Evolutionary conservation across 2,888 invertebrate species (phyloP).

Genomic region (Schizaphis graminum): DNA sequence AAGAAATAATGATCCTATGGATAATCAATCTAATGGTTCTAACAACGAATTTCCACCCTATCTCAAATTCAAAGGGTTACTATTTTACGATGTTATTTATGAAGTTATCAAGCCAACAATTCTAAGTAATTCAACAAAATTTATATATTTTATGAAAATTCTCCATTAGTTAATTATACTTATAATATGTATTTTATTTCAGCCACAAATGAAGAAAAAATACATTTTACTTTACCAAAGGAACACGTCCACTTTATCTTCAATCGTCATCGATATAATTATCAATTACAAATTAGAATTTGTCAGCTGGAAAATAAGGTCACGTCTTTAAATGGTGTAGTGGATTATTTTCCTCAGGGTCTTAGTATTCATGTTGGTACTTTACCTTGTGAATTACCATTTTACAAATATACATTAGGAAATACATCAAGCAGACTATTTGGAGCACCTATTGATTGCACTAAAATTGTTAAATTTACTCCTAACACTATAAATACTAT

Average conservation of each 20-base stretch:
- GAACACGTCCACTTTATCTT: too few species aligned
- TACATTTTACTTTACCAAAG: not conserved
- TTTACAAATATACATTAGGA: constrained; percentile 85
- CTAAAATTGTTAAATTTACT: constrained; percentile 88
- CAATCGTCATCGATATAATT: constrained; percentile 71
- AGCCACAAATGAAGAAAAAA: not conserved
- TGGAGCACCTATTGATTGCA: constrained; percentile 95
- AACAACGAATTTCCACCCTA: constrained; percentile 76
- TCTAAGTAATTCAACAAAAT: constrained; percentile 71
- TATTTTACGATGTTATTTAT: constrained; percentile 91
- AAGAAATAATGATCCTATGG: too few species aligned
- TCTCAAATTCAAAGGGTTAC: constrained; percentile 90
- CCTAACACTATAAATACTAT: constrained; percentile 87
- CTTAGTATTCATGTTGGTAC: constrained; percentile 89
- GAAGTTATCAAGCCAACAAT: constrained; percentile 93
- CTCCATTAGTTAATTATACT: not conserved
- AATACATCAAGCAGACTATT: not conserved
- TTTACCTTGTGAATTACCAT: too few species aligned
- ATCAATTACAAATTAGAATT: constrained; percentile 87
- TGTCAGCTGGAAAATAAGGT: constrained; percentile 72
- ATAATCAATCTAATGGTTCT: too few species aligned
- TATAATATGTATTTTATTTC: not conserved
- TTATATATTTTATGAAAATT: not conserved
- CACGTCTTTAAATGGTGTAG: constrained; percentile 75
- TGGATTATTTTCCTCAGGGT: constrained; percentile 94